Conservation (phyloP, 2,888 invertebrate species). For the Physocephala rufipes region DNA sequence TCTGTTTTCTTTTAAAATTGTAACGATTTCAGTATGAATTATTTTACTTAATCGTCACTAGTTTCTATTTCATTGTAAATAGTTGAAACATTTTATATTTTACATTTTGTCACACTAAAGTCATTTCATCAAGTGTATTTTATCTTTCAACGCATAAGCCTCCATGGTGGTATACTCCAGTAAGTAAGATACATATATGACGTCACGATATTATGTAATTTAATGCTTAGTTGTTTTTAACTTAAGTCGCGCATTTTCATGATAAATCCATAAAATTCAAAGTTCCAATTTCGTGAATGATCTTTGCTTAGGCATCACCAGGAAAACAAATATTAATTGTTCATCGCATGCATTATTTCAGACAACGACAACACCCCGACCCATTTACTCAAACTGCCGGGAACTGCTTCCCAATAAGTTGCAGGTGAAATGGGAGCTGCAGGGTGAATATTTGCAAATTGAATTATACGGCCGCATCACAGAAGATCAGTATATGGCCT, state of each 20-base stretch:
- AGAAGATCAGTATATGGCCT: slow-evolving; percentile 88
- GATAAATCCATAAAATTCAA: not conserved
- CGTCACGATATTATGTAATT: slow-evolving; percentile 27
- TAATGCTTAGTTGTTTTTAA: slow-evolving; percentile 16
- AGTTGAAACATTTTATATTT: slow-evolving; percentile 15
- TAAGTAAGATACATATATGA: slow-evolving; percentile 73
- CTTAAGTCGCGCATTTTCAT: not conserved
- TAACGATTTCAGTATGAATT: not conserved
- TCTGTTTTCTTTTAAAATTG: too few relatives aligned
- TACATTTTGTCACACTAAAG: slow-evolving; percentile 9
- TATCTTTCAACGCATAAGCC: slow-evolving; percentile 71
- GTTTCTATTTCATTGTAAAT: slow-evolving; percentile 40
- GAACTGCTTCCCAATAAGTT: slow-evolving; percentile 83
- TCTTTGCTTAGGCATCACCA: not conserved
- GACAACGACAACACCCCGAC: slow-evolving; percentile 81
- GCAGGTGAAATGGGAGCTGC: slow-evolving; percentile 87
- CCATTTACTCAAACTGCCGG: slow-evolving; percentile 80
- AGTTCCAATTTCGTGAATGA: not conserved
- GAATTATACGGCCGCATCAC: slow-evolving; percentile 80
- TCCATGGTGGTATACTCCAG: slow-evolving; percentile 93
- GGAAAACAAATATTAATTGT: not conserved
- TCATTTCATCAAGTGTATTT: slow-evolving; percentile 44
- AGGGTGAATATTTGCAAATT: slow-evolving; percentile 79
- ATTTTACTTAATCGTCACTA: not conserved
- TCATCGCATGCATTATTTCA: slow-evolving; percentile 61